Base-by-base conservation (phyloP, 2,888 invertebrate genomes). In the Caenorhabditis imperialis region DNA sequence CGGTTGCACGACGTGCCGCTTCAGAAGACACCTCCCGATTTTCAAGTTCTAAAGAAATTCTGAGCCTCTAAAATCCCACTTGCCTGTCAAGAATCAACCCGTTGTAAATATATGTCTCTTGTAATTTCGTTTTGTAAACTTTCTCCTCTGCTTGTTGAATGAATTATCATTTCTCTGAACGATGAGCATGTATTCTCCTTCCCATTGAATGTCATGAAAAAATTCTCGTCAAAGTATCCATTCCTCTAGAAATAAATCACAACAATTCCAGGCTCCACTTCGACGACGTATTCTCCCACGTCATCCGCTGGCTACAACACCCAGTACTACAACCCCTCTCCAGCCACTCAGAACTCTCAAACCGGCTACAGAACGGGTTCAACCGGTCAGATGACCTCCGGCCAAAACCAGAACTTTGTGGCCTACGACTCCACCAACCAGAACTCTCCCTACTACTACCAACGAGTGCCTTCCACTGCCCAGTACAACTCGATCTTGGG, bases 371-470 rank as follows among this genome's bases (percentile, higher is more conserved):
- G 8, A 62, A 57, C 22, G 45, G 62, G 37, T 51, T 62, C 16
- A 44, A 51, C 5, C 10, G 45, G 5, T 45, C 51, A 25, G 57
- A 23, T 44, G 38, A 38, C 44, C 51, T 20, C 8, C 40, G 18
- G 27, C 10, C 30, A 6, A 6, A 6, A 30, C 10, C 69, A 69
- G 23, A 60, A 60, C 60, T 53, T 18, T 8, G 51, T 69, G 12
- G 61, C 71, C 1, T 74, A 61, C 48, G 65, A 60, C 51, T 45
- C 74, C 14, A 57, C 55, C 12, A 67, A 74, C 48, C 55, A 54
- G 10, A 67, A 74, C 51, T 67, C 70, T 18, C 63, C 69, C 12
- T 70, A 62, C 18, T 63, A 60, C 23, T 75, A 75, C 27, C 75
- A 75, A 42, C 27, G 55, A 44, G 61, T 60, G 20, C 71, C 71